phyloP scores from a whole-genome alignment of 2,113 vertebrate species.

The Labeo catla region DNA sequence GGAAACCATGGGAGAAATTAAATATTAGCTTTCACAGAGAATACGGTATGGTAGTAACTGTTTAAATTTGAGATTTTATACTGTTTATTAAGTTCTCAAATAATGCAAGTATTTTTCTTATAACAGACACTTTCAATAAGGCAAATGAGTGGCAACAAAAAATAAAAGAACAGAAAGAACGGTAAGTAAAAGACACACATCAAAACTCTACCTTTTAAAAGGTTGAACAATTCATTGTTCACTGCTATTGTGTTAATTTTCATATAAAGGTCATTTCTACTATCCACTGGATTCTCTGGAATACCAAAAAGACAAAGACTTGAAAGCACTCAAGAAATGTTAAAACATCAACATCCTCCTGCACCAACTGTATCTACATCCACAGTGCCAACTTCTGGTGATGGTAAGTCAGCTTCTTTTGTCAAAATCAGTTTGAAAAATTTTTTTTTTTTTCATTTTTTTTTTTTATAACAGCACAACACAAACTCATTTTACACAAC shows the following conservation, averaged over 20 bases:
- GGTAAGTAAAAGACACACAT: not conserved
- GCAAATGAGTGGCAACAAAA: not conserved
- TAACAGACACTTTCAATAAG: not conserved
- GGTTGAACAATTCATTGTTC: not conserved
- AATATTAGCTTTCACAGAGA: no score
- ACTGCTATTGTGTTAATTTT: not conserved
- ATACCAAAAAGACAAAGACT: not conserved
- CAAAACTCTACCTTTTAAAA: not conserved
- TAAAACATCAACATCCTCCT: no score
- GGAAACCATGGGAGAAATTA: no score
- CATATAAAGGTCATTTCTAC: not conserved
- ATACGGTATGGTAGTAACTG: no score
- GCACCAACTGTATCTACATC: no score
- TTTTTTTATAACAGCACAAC: no score
- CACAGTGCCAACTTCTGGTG: not conserved
- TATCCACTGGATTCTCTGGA: not conserved
- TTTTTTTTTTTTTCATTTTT: no score
- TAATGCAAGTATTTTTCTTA: not conserved
- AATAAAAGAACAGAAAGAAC: not conserved
- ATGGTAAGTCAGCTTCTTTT: not conserved
- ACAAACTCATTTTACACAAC: not conserved
- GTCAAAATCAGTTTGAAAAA: not conserved
- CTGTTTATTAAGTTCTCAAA: not conserved
- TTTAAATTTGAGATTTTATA: no score
- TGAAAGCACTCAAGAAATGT: no score